A percentile compares a stretch with the other conserved stretches of the same genome.
Evolutionary conservation across 2,113 vertebrate genomes (phyloP).

Genomic region (Atlantisia rogersi): DNA sequence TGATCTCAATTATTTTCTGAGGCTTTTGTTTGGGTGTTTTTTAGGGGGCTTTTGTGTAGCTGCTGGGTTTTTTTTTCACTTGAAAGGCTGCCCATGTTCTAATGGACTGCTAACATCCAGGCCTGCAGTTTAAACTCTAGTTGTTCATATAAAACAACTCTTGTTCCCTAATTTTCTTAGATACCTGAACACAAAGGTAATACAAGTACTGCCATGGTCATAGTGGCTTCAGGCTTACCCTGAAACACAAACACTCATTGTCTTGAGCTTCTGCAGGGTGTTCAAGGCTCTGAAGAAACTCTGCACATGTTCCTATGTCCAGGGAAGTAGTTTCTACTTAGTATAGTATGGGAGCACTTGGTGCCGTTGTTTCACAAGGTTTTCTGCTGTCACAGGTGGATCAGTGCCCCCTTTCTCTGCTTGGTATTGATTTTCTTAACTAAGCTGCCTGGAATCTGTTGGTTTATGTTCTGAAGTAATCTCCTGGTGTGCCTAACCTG

Average conservation of each 20-base stretch:
- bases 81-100: rapidly evolving
- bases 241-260: rapidly evolving
- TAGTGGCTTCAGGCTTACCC: background rate
- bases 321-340: background rate
- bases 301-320: rapidly evolving
- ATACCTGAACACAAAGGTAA: background rate
- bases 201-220: background rate
- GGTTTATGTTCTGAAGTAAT: background rate
- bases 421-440: background rate
- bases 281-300: background rate
- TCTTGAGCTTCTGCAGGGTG: background rate
- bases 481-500: background rate
- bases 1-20: background rate
- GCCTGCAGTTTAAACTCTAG: background rate
- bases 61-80: background rate
- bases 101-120: background rate
- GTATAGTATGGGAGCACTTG: rapidly evolving
- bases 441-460: background rate
- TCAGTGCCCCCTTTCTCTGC: background rate
- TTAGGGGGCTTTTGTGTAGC: too few relatives aligned
- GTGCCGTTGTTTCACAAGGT: background rate
- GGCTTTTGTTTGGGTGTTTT: too few relatives aligned
- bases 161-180: background rate
- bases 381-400: background rate
- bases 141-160: rapidly evolving